phyloP scores from a whole-genome alignment of 2,113 vertebrate genomes.

The Tangachromis dhanisi region DNA sequence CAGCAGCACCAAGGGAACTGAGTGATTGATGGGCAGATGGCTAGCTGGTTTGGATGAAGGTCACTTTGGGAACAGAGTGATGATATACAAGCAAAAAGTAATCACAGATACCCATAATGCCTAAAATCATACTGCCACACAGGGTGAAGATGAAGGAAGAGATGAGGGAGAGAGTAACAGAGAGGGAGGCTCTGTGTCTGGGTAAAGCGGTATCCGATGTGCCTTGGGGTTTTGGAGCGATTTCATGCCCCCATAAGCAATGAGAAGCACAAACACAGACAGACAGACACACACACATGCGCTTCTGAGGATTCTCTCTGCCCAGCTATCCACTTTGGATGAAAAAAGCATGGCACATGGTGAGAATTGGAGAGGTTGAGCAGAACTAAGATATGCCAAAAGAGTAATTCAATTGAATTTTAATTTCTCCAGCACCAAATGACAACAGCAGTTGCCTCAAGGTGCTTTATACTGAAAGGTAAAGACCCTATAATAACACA shows the following conservation, averaged over 20 bases:
- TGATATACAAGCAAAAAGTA: conserved; percentile 31
- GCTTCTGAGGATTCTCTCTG: conserved; percentile 21
- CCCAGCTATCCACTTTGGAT: conserved; percentile 23
- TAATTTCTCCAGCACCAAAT: background rate
- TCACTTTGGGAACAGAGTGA: conserved; percentile 31
- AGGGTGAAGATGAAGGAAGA: background rate
- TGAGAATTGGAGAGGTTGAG: background rate
- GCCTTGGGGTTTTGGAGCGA: conserved; percentile 64
- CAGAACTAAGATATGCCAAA: conserved; percentile 3
- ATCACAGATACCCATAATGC: conserved; percentile 17
- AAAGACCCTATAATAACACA: background rate
- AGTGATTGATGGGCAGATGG: conserved; percentile 54
- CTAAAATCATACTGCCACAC: background rate
- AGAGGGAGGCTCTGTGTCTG: conserved; percentile 32
- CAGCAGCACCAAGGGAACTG: conserved; percentile 7
- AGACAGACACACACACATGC: conserved; percentile 1
- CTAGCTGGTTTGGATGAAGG: conserved; percentile 16
- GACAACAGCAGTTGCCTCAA: background rate
- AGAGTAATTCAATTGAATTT: background rate
- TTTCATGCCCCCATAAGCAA: conserved; percentile 79
- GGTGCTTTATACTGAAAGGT: background rate
- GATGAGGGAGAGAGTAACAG: background rate
- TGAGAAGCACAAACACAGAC: conserved; percentile 36
- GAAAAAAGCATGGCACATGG: conserved; percentile 20
- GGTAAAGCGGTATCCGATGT: conserved; percentile 28